Conservation (phyloP, 2,797 vertebrate genomes). For the Sebastes hubbsi region DNA sequence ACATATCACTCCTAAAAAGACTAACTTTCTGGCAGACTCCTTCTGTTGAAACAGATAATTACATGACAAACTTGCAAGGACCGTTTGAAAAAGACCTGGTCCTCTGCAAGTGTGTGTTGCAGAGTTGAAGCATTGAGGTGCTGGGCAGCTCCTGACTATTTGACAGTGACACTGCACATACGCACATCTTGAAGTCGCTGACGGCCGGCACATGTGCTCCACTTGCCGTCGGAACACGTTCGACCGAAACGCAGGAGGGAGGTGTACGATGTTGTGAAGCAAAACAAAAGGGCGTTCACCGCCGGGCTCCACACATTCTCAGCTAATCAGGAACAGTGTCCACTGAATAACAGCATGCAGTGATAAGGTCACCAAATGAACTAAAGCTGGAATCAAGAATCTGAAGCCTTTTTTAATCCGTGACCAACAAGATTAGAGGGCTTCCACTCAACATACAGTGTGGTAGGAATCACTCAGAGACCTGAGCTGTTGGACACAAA, state of each 20-base stretch:
- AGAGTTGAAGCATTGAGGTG: slow-evolving; percentile 29
- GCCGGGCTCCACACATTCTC: slow-evolving; percentile 57
- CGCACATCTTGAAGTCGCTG: slow-evolving; percentile 43
- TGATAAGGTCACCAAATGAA: slow-evolving; percentile 74
- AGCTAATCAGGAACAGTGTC: slow-evolving; percentile 69
- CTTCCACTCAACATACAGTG: slow-evolving; percentile 56
- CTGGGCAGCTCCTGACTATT: slow-evolving; percentile 39
- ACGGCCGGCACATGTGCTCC: slow-evolving; percentile 48
- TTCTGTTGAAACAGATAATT: slow-evolving; percentile 11
- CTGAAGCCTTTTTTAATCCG: slow-evolving; percentile 70
- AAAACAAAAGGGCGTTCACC: slow-evolving; percentile 74
- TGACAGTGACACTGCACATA: slow-evolving; percentile 78
- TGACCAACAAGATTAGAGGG: slow-evolving; percentile 78
- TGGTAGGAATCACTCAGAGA: slow-evolving; percentile 52
- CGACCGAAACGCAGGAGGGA: slow-evolving; percentile 40
- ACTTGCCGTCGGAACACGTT: slow-evolving; percentile 30
- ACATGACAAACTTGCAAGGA: not conserved
- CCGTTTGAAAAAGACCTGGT: not conserved
- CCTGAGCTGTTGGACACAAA: slow-evolving; percentile 8
- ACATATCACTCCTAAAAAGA: not conserved
- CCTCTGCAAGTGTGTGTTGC: not conserved
- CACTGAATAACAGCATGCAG: slow-evolving; percentile 49
- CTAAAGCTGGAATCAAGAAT: slow-evolving; percentile 75
- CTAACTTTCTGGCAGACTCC: not conserved
- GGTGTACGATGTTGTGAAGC: slow-evolving; percentile 50